phyloP scores from a whole-genome alignment of 2,113 vertebrate species.

The Benitochromis conjunctus region DNA sequence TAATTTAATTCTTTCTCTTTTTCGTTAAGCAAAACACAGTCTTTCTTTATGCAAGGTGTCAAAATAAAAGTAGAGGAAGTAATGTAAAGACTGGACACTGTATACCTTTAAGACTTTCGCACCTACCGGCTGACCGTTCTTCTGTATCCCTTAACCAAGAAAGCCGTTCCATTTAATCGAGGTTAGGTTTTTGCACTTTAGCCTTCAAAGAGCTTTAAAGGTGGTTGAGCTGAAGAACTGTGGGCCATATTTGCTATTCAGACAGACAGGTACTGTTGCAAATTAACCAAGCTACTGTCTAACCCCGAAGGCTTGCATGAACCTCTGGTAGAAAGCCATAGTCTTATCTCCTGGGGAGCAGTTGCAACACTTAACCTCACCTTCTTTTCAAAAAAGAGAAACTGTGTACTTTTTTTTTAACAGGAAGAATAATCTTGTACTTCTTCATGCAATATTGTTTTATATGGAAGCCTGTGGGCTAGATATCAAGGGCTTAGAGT shows the following conservation, averaged over 20 bases:
- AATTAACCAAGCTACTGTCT: constrained; percentile 12
- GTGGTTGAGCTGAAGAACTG: background rate
- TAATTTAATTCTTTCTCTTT: background rate
- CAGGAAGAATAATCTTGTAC: background rate
- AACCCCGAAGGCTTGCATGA: background rate
- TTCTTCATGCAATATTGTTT: background rate
- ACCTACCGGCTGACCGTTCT: background rate
- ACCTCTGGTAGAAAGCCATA: background rate
- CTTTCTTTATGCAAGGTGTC: background rate
- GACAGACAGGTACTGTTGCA: constrained; percentile 25
- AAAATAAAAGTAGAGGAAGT: background rate
- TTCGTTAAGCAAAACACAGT: background rate
- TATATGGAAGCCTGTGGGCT: background rate
- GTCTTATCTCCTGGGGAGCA: background rate
- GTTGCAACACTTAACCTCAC: background rate
- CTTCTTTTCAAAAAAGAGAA: background rate
- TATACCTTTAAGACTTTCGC: background rate
- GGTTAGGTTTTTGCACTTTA: background rate
- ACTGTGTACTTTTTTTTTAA: background rate
- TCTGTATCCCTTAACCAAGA: background rate
- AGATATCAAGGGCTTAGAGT: background rate
- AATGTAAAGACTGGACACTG: background rate
- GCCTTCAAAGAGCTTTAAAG: background rate
- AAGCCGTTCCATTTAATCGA: background rate
- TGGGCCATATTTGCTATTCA: background rate